Percentiles rank a stretch among this genome's conserved stretches.
Conservation (phyloP, 2,113 vertebrate species). For the Ptychochromis oligacanthus region DNA sequence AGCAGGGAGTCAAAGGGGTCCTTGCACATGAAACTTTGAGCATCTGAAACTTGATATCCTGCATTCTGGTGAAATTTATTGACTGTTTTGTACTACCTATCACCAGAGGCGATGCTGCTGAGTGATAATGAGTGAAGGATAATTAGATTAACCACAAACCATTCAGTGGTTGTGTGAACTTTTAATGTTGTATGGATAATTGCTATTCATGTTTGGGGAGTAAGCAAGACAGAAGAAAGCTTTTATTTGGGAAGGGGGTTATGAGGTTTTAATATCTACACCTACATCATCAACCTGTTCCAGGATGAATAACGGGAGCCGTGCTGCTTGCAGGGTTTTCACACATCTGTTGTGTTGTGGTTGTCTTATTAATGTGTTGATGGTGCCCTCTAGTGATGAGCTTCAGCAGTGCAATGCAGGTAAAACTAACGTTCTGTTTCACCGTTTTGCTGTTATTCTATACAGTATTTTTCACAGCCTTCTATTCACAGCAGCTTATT, state of each 20-base stretch:
- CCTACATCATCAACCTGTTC: no score
- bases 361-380: neutral
- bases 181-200: neutral
- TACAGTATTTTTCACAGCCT: no score
- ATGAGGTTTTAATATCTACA: no score
- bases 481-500: neutral
- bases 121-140: no score
- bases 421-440: neutral
- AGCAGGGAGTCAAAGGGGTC: accelerated
- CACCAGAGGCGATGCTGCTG: neutral
- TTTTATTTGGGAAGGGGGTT: no score
- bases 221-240: neutral
- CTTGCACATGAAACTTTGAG: neutral
- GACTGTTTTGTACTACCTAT: no score
- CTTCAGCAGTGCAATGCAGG: neutral
- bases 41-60: neutral
- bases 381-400: neutral
- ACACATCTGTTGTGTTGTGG: no score
- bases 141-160: neutral
- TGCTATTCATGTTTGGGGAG: accelerated
- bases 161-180: no score
- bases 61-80: no score
- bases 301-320: neutral
- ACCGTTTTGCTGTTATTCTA: no score
- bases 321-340: neutral